Evolutionary conservation across 1,140 invertebrate genomes (phyloP).

Genomic region (Drosophila malerkotliana): DNA sequence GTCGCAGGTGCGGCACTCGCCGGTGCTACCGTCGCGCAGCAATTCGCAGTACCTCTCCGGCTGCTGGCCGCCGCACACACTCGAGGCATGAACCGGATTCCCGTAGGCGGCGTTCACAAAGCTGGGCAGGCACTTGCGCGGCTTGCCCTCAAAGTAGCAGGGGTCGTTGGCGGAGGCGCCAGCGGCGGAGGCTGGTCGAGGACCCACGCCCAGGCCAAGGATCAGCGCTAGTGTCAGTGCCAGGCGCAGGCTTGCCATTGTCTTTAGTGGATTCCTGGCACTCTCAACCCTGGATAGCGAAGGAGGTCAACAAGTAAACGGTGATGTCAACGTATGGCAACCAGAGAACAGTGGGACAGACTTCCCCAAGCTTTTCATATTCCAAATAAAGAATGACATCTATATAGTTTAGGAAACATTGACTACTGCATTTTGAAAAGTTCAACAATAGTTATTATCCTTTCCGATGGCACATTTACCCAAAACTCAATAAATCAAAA

Average conservation of each 20-base stretch:
- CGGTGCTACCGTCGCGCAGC: conserved; percentile 84
- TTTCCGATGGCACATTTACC: no score
- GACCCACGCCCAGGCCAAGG: conserved; percentile 18
- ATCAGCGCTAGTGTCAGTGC: conserved; percentile 17
- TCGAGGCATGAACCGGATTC: conserved; percentile 93
- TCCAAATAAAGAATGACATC: neutral
- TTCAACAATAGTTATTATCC: no score
- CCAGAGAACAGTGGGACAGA: neutral
- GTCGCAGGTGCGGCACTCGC: conserved; percentile 96
- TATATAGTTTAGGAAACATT: no score
- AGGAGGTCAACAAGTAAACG: conserved; percentile 3
- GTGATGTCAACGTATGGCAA: neutral
- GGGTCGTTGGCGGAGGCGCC: conserved; percentile 87
- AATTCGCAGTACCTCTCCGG: conserved; percentile 90
- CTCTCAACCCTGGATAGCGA: conserved; percentile 16
- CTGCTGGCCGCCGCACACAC: conserved; percentile 92
- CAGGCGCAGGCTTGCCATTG: conserved; percentile 22
- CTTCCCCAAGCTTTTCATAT: conserved; percentile 1
- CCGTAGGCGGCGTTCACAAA: conserved; percentile 99
- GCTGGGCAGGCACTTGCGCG: conserved; percentile 95
- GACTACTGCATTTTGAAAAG: no score
- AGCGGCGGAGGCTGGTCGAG: conserved; percentile 15
- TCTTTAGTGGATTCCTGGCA: neutral
- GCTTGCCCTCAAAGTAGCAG: conserved; percentile 94
- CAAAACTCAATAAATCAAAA: no score